Conservation (phyloP, 2,113 vertebrate species). For the Puma concolor region DNA sequence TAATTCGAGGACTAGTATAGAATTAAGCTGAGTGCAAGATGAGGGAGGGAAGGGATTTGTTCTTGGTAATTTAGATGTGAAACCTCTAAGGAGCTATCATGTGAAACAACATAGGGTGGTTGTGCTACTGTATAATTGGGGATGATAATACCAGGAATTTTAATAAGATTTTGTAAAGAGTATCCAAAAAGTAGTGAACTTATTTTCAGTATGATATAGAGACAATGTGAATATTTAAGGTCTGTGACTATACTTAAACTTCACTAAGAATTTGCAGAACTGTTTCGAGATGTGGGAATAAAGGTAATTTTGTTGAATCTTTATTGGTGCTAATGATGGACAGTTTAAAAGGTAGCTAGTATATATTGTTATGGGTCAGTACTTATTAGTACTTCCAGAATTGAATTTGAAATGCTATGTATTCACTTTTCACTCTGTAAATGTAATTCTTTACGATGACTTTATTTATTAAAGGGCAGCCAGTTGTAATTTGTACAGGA, state of each 20-base stretch:
- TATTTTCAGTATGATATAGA: slow-evolving; percentile 82
- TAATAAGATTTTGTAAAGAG: slow-evolving; percentile 80
- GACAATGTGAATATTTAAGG: slow-evolving; percentile 86
- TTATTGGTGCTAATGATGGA: slow-evolving; percentile 84
- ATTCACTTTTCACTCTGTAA: slow-evolving; percentile 86
- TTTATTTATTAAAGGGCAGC: slow-evolving; percentile 86
- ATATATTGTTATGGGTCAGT: slow-evolving; percentile 85
- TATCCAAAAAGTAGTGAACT: slow-evolving; percentile 71
- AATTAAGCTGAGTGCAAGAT: slow-evolving; percentile 73
- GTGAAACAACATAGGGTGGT: slow-evolving; percentile 79
- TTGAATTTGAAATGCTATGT: slow-evolving; percentile 84
- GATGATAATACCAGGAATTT: slow-evolving; percentile 77
- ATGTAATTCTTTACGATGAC: slow-evolving; percentile 85
- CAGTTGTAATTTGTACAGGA: slow-evolving; percentile 85
- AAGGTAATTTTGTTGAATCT: slow-evolving; percentile 83
- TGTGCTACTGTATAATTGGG: slow-evolving; percentile 81
- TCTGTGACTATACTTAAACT: slow-evolving; percentile 76
- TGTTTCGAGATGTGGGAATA: slow-evolving; percentile 84
- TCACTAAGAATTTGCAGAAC: slow-evolving; percentile 77
- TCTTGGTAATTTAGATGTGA: slow-evolving; percentile 80
- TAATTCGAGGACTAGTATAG: slow-evolving; percentile 79
- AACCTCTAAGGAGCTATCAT: slow-evolving; percentile 79
- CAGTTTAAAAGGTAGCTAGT: slow-evolving; percentile 83
- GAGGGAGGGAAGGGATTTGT: slow-evolving; percentile 78
- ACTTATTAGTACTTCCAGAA: slow-evolving; percentile 82